Percentiles rank a stretch among this genome's conserved stretches.
Conservation (phyloP, 2,113 vertebrate genomes). For the Pelodiscus sinensis region DNA sequence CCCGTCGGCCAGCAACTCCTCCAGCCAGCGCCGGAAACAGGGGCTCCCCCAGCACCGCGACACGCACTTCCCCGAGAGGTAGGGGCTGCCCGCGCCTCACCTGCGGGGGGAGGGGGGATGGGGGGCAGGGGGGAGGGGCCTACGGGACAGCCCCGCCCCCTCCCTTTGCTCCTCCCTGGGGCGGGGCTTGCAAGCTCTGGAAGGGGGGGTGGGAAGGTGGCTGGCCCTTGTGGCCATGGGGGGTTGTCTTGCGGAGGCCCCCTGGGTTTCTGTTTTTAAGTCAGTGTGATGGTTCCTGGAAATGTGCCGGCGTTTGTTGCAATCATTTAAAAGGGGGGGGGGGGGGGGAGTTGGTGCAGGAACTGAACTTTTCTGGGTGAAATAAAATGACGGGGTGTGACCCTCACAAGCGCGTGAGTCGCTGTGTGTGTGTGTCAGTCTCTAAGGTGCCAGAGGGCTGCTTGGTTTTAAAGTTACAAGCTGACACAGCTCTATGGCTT, state of each 20-base stretch:
- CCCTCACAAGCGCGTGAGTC: too few species aligned
- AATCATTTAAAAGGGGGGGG: not conserved
- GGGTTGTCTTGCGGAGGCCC: not conserved
- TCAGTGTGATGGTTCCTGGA: not conserved
- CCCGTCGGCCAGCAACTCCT: constrained; percentile 77
- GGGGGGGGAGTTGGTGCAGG: not conserved
- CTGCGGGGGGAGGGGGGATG: not conserved
- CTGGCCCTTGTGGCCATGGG: too few species aligned
- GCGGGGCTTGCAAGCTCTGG: not conserved
- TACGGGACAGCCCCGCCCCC: not conserved
- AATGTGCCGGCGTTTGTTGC: not conserved
- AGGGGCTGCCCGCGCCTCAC: not conserved
- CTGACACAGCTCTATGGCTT: not conserved
- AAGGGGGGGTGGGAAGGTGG: not conserved
- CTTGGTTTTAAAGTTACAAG: too few species aligned
- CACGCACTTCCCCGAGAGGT: constrained; percentile 92
- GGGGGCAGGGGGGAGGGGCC: not conserved
- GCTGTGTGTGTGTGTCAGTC: too few species aligned
- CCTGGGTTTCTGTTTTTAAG: not conserved
- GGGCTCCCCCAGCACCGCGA: constrained; percentile 92
- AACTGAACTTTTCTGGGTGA: not conserved
- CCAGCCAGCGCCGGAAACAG: constrained; percentile 93
- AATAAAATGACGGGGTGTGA: too few species aligned
- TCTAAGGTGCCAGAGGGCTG: too few species aligned
- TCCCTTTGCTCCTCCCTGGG: not conserved